Conservation (phyloP, 2,797 vertebrate species). For the Aldrovandia affinis region DNA sequence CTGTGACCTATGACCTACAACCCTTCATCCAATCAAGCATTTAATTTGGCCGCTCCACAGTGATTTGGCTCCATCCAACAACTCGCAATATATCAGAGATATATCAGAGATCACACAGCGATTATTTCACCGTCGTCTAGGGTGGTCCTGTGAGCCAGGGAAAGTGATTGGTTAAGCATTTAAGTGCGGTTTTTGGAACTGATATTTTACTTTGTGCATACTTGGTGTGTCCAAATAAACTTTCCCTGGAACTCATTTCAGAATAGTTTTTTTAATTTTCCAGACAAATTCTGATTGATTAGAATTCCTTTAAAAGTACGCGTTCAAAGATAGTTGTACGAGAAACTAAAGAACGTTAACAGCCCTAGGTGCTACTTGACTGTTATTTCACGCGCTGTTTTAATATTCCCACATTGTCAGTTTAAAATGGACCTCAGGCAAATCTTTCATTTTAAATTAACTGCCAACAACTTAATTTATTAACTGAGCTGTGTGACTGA, state of each 20-base stretch:
- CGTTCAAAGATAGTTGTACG: not conserved
- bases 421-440: constrained; percentile 10
- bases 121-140: not conserved
- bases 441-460: not conserved
- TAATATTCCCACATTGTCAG: not conserved
- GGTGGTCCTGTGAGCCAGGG: not conserved
- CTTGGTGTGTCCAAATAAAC: not conserved
- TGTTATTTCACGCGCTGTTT: not conserved
- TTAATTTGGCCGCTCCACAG: not conserved
- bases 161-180: not conserved
- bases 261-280: not conserved
- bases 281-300: not conserved
- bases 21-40: not conserved
- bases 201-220: not conserved
- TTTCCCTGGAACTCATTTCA: not conserved
- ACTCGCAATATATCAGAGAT: not conserved
- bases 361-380: not conserved
- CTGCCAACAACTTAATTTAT: not conserved
- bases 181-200: not conserved
- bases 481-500: not conserved
- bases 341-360: not conserved
- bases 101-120: not conserved
- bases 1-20: not conserved
- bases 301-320: not conserved
- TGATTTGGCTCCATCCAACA: not conserved